These are phyloP conservation scores for Ammodytes marinus DNA, from an alignment of 2,113 vertebrate genomes.

Conservation along the genomic window DNA sequence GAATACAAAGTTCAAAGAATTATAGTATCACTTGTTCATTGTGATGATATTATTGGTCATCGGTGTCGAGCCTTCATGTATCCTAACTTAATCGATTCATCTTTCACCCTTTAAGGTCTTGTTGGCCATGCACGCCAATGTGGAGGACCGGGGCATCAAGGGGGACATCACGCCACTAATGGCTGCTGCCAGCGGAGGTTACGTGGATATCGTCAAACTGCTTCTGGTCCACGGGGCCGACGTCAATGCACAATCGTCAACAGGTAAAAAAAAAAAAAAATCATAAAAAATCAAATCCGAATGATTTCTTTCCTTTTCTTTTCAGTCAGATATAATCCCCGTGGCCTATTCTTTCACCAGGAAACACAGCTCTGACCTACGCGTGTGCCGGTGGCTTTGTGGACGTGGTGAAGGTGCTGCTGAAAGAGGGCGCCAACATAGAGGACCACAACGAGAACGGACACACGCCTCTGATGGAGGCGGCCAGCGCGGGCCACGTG, in stretches of 20 bases:
- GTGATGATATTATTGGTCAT: neutral
- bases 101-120: constrained; percentile 86
- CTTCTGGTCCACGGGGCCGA: constrained; percentile 97
- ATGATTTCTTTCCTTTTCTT: neutral
- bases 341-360: constrained; percentile 73
- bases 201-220: constrained; percentile 97
- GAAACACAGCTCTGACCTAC: constrained; percentile 97
- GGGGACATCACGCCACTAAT: constrained; percentile 99
- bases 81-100: neutral
- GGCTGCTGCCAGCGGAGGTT: constrained; percentile 98
- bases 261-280: constrained; percentile 83
- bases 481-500: constrained; percentile 97
- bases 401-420: constrained; percentile 97
- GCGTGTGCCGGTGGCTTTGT: constrained; percentile 98
- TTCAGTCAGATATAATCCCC: neutral
- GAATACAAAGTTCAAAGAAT: neutral
- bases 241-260: constrained; percentile 97
- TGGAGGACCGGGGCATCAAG: constrained; percentile 98
- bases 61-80: neutral
- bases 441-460: constrained; percentile 99
- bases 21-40: constrained; percentile 4
- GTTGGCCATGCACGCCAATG: constrained; percentile 98
- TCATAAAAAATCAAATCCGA: no score
- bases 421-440: constrained; percentile 98
- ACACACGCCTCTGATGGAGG: constrained; percentile 99